phyloP scores from a whole-genome alignment of 2,797 vertebrate species.

The Gila robusta region DNA sequence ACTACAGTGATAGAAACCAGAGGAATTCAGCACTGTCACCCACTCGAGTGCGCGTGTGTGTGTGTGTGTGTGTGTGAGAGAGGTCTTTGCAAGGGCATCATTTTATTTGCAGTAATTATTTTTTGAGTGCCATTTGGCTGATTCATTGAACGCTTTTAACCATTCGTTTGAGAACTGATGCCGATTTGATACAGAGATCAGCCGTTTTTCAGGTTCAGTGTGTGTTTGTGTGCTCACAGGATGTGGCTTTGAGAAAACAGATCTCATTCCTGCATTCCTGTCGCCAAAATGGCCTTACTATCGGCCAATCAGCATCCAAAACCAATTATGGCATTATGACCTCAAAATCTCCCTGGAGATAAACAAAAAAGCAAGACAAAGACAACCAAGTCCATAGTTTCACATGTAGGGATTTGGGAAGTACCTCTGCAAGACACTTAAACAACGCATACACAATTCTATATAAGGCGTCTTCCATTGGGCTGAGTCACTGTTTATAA shows the following conservation, averaged over 20 bases:
- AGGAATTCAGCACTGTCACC: constrained; percentile 49
- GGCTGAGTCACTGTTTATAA: constrained; percentile 29
- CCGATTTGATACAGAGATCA: constrained; percentile 4
- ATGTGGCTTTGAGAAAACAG: constrained; percentile 57
- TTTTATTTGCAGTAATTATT: constrained; percentile 9
- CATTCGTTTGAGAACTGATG: neutral
- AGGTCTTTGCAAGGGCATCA: constrained; percentile 33
- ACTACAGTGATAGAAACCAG: constrained; percentile 70
- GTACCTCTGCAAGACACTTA: constrained; percentile 20
- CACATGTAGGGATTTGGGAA: constrained; percentile 26
- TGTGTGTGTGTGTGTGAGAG: constrained; percentile 43
- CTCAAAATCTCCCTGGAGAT: constrained; percentile 46
- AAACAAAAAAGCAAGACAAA: constrained; percentile 23
- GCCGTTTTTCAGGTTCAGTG: constrained; percentile 11
- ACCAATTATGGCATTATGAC: constrained; percentile 60
- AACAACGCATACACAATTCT: constrained; percentile 24
- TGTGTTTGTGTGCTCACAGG: constrained; percentile 33
- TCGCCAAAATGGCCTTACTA: constrained; percentile 67
- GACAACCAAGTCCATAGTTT: constrained; percentile 27
- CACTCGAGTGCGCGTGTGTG: constrained; percentile 42
- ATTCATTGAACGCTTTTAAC: constrained; percentile 5
- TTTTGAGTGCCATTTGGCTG: constrained; percentile 2
- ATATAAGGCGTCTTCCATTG: constrained; percentile 38
- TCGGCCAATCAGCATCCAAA: constrained; percentile 60
- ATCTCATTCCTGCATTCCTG: constrained; percentile 57